Conservation (phyloP, 1,140 invertebrate genomes). For the Alviniconcha marisindica region DNA sequence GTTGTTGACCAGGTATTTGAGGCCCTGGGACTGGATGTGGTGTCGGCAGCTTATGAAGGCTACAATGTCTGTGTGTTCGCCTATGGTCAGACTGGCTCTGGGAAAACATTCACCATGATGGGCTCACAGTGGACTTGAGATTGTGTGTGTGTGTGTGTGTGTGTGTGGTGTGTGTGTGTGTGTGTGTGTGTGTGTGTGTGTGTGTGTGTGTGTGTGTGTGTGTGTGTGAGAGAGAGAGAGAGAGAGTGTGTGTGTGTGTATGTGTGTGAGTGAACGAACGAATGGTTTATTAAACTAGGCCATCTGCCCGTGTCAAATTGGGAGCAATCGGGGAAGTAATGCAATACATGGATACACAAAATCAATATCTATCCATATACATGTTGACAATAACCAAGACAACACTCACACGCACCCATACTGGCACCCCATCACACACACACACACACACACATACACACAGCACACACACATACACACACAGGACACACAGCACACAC, state of each 20-base stretch:
- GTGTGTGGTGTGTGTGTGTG: not conserved
- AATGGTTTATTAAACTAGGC: too few relatives aligned
- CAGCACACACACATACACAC: too few relatives aligned
- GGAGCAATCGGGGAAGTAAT: too few relatives aligned
- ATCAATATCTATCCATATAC: too few relatives aligned
- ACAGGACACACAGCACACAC: too few relatives aligned
- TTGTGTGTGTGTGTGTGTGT: slow-evolving; percentile 21
- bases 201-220: slow-evolving; percentile 15
- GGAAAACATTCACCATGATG: slow-evolving; percentile 88
- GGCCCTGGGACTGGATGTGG: slow-evolving; percentile 91
- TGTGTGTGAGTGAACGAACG: slow-evolving; percentile 2
- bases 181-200: slow-evolving; percentile 12
- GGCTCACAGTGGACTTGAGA: slow-evolving; percentile 66
- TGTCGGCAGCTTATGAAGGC: slow-evolving; percentile 87
- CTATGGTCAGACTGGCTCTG: slow-evolving; percentile 96
- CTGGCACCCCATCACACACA: too few relatives aligned
- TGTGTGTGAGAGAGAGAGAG: not conserved
- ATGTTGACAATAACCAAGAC: too few relatives aligned
- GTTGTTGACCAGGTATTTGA: slow-evolving; percentile 84
- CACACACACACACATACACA: too few relatives aligned
- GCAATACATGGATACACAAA: too few relatives aligned
- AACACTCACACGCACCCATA: too few relatives aligned
- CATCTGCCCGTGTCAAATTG: too few relatives aligned
- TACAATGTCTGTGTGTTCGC: slow-evolving; percentile 98
- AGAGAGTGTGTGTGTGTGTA: not conserved